A percentile compares a stretch with the other conserved stretches of the same genome.
Evolutionary conservation across 2,888 invertebrate species (phyloP).

Genomic region (Noctua pronuba): DNA sequence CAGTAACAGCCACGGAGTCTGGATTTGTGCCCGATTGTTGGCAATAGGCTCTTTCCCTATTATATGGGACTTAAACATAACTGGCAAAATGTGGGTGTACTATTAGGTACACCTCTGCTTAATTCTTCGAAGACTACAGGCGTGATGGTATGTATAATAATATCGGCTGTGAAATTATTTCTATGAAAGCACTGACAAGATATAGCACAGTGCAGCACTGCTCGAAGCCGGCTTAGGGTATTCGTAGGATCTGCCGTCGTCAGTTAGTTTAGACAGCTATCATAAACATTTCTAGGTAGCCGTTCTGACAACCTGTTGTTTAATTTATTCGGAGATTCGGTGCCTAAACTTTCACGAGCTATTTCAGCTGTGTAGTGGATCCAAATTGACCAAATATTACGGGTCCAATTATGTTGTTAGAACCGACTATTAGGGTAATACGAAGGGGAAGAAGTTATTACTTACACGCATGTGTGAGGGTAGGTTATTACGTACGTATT

Average conservation of each 20-base stretch:
- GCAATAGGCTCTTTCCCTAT: too few relatives aligned
- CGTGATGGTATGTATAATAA: neutral
- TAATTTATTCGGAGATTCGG: constrained; percentile 47
- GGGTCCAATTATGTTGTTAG: constrained; percentile 46
- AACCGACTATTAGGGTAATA: constrained; percentile 33
- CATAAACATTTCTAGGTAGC: constrained; percentile 57
- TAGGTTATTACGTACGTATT: neutral
- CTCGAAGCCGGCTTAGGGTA: neutral
- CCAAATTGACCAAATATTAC: constrained; percentile 58
- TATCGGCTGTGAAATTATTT: neutral
- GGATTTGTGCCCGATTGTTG: too few relatives aligned
- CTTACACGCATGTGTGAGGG: constrained; percentile 7
- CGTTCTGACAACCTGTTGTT: constrained; percentile 63
- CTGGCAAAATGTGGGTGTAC: too few relatives aligned
- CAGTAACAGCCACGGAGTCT: too few relatives aligned
- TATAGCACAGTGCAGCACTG: constrained; percentile 7
- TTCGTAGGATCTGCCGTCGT: constrained; percentile 38
- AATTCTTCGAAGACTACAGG: neutral
- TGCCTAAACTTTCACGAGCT: constrained; percentile 45
- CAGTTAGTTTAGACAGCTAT: constrained; percentile 55
- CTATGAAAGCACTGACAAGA: neutral
- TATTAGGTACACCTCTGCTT: too few relatives aligned
- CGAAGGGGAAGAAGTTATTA: constrained; percentile 20
- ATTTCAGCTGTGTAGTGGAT: constrained; percentile 22
- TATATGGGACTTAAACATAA: too few relatives aligned